Evolutionary conservation across 2,113 vertebrate genomes (phyloP), one percentile per base, ranked within the genome.

Genomic region (Pelecanoides urinatrix): DNA sequence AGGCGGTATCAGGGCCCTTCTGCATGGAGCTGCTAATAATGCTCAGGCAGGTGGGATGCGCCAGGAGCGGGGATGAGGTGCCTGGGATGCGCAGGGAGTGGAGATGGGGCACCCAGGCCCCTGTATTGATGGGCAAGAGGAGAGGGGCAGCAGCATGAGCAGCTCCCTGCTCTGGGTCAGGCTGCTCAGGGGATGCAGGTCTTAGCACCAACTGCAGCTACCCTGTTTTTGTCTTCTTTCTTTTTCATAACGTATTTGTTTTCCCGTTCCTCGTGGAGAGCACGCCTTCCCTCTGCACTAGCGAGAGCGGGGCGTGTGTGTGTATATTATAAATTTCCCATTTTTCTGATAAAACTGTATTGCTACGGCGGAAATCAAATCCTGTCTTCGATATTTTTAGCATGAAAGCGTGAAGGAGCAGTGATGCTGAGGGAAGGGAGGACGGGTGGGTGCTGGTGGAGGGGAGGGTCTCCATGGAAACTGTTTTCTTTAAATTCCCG

Each of bases 401-500:
- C 96, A 83, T 63, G 96, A 97, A 97, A 98, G 98, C 96, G 94
- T 96, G 97, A 97, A 98, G 94, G 94, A 95, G 85, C 97, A 88
- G 95, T 96, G 97, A 95, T 97, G 97, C 96, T 76, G 96, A 95
- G 96, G 97, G 97, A 97, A 97, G 87, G 97, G 96, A 95, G 75
- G 85, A 95, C 90, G 96, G 98, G 95, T 71, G 96, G 96, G 97
- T 95, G 97, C 97, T 92, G 90, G 67, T 15, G 32, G 84, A 84
- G 95, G 97, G 93, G 96, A 98, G 86, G n/a, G 97, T 99, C 98
- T 98, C 99, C 98, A 99, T 99, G 98, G 99, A 98, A 99, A 99
- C 99, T 95, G 95, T 98, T 98, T 97, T 97, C 98, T 97, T 98
- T 96, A 97, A 98, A 98, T 98, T 98, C 98, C 92, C 45, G 29